phyloP scores from a whole-genome alignment of 2,797 vertebrate species.

The Calcarius lapponicus region DNA sequence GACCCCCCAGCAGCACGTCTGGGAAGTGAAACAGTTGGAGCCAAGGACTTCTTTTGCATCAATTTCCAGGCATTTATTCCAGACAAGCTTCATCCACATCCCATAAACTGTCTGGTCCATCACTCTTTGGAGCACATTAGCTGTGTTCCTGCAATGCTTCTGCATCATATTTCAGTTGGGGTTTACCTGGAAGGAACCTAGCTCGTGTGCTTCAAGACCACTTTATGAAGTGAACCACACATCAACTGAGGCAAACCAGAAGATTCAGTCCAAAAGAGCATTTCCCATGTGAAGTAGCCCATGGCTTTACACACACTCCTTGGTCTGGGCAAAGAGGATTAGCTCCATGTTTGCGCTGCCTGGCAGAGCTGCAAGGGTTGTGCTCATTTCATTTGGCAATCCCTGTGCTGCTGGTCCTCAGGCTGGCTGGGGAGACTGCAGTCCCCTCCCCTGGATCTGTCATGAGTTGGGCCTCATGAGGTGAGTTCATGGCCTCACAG shows the following conservation, averaged over 20 bases:
- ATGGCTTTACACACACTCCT: background rate
- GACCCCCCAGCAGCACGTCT: background rate
- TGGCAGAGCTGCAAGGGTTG: background rate
- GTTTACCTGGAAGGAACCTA: background rate
- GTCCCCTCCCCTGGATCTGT: background rate
- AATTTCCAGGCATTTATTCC: background rate
- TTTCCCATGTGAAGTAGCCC: background rate
- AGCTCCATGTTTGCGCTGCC: accelerated
- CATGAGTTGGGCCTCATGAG: background rate
- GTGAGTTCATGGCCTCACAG: background rate
- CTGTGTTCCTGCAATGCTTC: background rate
- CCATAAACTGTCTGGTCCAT: background rate
- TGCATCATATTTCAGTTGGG: background rate
- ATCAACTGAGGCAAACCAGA: background rate
- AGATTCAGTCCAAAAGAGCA: background rate
- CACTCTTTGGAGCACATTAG: background rate
- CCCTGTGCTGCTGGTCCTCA: background rate
- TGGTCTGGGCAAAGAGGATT: background rate
- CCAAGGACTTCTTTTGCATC: background rate
- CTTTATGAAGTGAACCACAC: background rate
- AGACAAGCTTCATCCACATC: background rate
- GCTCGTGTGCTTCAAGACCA: background rate
- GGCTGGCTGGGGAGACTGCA: background rate
- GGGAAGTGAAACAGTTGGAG: background rate
- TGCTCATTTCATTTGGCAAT: background rate